phyloP scores from a whole-genome alignment of 2,113 vertebrate genomes.

The Menidia beryllina region DNA sequence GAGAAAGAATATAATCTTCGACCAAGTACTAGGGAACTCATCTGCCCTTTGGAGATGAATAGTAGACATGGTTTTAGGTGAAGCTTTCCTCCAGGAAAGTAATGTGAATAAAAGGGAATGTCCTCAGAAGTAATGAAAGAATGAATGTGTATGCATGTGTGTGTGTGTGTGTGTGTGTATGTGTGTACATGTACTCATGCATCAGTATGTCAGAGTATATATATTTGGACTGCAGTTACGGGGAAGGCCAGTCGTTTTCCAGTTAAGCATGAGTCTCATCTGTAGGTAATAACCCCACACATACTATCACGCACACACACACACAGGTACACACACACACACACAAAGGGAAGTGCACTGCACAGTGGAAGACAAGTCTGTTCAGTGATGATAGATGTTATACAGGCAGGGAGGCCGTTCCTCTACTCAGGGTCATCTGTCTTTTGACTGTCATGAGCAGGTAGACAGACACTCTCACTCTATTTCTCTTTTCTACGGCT shows the following conservation, averaged over 20 bases:
- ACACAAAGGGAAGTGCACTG: conserved; percentile 19
- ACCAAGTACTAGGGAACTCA: not conserved
- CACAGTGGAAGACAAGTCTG: conserved; percentile 65
- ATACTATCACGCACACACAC: not conserved
- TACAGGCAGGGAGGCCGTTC: conserved; percentile 69
- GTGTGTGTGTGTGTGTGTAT: not conserved
- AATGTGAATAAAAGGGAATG: not conserved
- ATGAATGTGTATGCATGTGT: not conserved
- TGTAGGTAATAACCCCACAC: conserved; percentile 51
- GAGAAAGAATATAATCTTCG: no score
- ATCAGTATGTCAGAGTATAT: conserved; percentile 9
- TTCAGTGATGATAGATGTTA: conserved; percentile 71
- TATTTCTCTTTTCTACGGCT: conserved; percentile 46
- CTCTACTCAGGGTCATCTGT: conserved; percentile 71
- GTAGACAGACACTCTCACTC: conserved; percentile 43
- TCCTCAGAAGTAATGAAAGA: not conserved
- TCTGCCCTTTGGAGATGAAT: not conserved
- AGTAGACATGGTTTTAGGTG: not conserved
- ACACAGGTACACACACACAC: conserved; percentile 8
- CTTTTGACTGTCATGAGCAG: conserved; percentile 68
- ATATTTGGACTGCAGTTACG: conserved; percentile 25
- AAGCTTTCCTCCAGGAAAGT: not conserved
- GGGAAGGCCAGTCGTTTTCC: conserved; percentile 28
- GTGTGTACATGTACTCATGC: not conserved
- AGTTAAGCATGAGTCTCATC: conserved; percentile 35